These are phyloP conservation scores for Eurystomus gularis DNA, from an alignment of 2,113 vertebrate genomes.

Conservation along the genomic window DNA sequence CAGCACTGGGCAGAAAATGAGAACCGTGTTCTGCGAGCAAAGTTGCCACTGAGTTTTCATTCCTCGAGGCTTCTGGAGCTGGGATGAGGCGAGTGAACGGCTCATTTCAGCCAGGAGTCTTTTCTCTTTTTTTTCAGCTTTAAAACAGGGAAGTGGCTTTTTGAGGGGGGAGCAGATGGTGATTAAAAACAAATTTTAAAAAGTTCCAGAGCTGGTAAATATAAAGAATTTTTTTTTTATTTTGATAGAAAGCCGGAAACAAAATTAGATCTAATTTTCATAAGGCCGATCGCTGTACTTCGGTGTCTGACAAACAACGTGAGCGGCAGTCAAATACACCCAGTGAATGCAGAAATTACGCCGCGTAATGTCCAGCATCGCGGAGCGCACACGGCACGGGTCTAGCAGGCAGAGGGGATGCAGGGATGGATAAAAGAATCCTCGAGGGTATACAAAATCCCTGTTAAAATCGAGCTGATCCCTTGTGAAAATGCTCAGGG, in stretches of 20 bases:
- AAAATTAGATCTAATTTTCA: constrained; percentile 6
- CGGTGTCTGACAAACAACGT: background rate
- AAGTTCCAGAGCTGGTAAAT: background rate
- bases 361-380: background rate
- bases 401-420: background rate
- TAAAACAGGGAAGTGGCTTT: constrained; percentile 11
- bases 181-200: background rate
- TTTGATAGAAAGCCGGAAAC: background rate
- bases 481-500: background rate
- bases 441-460: background rate
- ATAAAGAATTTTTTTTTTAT: background rate
- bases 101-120: background rate
- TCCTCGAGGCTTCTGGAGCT: background rate
- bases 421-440: background rate
- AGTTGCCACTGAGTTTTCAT: constrained; percentile 7
- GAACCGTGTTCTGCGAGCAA: background rate
- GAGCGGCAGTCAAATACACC: background rate
- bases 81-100: background rate
- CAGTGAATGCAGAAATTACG: background rate
- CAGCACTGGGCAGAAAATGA: background rate
- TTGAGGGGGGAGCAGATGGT: background rate
- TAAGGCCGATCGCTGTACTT: background rate
- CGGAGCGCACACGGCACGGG: background rate
- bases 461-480: constrained; percentile 26
- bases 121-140: background rate